Evolutionary conservation across 2,113 vertebrate genomes (phyloP).

Genomic region (Neogale vison): DNA sequence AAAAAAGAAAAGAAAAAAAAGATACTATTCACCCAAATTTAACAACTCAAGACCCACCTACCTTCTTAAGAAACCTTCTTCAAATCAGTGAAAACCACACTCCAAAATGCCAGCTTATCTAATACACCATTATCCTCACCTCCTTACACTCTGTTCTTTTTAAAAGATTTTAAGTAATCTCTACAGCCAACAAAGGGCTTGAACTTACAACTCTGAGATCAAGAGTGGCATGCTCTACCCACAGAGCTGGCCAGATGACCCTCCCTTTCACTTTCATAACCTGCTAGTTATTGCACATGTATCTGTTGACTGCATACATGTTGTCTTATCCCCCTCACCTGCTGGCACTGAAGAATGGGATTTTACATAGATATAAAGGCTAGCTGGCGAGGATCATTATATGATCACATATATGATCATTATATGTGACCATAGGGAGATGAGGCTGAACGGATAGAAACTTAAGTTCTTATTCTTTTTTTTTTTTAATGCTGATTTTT

Average conservation of each 20-base stretch:
- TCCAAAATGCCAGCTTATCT: background rate
- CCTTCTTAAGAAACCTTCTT: background rate
- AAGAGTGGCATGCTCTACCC: background rate
- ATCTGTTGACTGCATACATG: background rate
- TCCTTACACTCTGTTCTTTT: background rate
- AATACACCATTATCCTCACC: background rate
- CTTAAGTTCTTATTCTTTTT: background rate
- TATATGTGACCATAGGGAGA: background rate
- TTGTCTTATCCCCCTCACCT: rapidly evolving
- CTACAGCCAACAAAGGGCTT: background rate
- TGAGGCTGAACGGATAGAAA: background rate
- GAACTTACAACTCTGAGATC: background rate
- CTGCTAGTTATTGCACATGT: background rate
- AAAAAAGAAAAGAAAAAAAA: no score
- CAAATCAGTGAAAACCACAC: background rate
- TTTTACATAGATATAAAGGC: background rate
- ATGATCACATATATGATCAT: background rate
- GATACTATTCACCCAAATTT: background rate
- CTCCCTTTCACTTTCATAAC: background rate
- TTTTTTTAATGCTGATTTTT: no score
- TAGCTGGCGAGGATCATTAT: background rate
- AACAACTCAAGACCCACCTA: background rate
- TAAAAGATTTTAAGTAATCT: background rate
- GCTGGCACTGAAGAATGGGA: background rate
- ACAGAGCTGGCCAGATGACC: background rate